Percentiles rank a stretch among this genome's conserved stretches.
Conservation (phyloP, 2,797 vertebrate species). For the Channa striata region DNA sequence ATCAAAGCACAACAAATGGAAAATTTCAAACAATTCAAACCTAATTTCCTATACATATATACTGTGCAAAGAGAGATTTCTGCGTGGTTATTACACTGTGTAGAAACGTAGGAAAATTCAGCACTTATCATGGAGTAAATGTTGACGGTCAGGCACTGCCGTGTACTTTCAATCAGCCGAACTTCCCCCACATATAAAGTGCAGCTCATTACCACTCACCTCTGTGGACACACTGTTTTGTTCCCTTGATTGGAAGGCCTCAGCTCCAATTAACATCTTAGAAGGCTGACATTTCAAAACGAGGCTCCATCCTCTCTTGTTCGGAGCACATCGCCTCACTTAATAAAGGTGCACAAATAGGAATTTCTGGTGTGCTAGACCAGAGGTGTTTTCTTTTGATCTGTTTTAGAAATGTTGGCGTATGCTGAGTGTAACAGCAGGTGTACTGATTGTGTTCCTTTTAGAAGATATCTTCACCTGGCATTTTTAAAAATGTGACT, state of each 20-base stretch:
- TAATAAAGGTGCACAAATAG: slow-evolving; percentile 69
- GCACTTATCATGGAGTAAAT: slow-evolving; percentile 58
- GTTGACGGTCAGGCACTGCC: slow-evolving; percentile 67
- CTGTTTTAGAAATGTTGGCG: slow-evolving; percentile 36
- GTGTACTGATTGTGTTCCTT: slow-evolving; percentile 9
- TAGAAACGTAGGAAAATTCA: slow-evolving; percentile 47
- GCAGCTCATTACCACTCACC: slow-evolving; percentile 77
- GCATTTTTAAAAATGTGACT: slow-evolving; percentile 14
- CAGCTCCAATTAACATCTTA: slow-evolving; percentile 79
- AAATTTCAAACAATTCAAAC: no score
- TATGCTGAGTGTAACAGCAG: slow-evolving; percentile 15
- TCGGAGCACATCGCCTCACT: slow-evolving; percentile 61
- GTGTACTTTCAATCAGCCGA: slow-evolving; percentile 82
- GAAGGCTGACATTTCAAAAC: slow-evolving; percentile 79
- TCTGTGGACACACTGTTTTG: slow-evolving; percentile 75
- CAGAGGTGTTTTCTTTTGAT: slow-evolving; percentile 63
- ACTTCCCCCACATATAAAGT: slow-evolving; percentile 63
- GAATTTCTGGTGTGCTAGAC: slow-evolving; percentile 44
- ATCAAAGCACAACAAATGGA: no score
- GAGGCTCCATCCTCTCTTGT: slow-evolving; percentile 68
- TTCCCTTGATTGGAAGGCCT: slow-evolving; percentile 80
- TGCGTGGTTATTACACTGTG: slow-evolving; percentile 22
- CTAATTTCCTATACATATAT: neutral
- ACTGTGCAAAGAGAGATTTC: neutral
- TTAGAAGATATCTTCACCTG: slow-evolving; percentile 20